Percentiles rank a stretch among this genome's conserved stretches.
phyloP scores from a whole-genome alignment of 2,888 invertebrate species.

The Gari tellinella region DNA sequence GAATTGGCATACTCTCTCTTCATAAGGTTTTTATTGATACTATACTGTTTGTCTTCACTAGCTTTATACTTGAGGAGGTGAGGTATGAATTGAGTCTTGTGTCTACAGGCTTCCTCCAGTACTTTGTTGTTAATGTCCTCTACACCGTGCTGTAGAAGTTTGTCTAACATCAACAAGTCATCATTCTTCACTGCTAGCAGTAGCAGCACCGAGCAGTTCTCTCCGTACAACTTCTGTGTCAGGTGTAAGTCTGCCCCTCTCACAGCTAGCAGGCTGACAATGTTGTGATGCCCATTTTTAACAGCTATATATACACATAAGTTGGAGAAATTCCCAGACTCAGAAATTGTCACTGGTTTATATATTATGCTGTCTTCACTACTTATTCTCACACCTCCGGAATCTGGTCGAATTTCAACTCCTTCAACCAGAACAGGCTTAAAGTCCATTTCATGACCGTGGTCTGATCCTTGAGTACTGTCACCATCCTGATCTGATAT shows the following conservation, averaged over 20 bases:
- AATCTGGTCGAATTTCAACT: neutral
- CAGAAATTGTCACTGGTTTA: constrained; percentile 12
- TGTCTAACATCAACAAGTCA: constrained; percentile 90
- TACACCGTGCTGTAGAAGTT: constrained; percentile 92
- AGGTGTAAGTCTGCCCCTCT: constrained; percentile 94
- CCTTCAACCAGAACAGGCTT: neutral
- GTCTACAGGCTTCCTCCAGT: constrained; percentile 86
- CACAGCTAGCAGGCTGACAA: constrained; percentile 90
- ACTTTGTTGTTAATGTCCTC: constrained; percentile 94
- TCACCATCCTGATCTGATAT: neutral
- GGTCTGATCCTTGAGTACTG: neutral
- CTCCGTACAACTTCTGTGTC: constrained; percentile 85
- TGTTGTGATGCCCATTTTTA: constrained; percentile 85
- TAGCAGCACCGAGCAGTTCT: constrained; percentile 82
- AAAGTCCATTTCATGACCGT: constrained; percentile 1
- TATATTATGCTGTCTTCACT: constrained; percentile 3
- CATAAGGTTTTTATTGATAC: constrained; percentile 95
- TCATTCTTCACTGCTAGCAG: constrained; percentile 90
- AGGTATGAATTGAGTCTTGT: constrained; percentile 87
- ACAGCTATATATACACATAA: constrained; percentile 79
- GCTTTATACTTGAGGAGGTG: constrained; percentile 93
- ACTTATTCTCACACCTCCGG: neutral
- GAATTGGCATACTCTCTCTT: constrained; percentile 88
- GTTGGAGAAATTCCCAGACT: constrained; percentile 31
- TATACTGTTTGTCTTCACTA: constrained; percentile 92